Percentiles rank a stretch among this genome's conserved stretches.
phyloP scores from a whole-genome alignment of 2,888 invertebrate genomes.

The Ophion ellenae region DNA sequence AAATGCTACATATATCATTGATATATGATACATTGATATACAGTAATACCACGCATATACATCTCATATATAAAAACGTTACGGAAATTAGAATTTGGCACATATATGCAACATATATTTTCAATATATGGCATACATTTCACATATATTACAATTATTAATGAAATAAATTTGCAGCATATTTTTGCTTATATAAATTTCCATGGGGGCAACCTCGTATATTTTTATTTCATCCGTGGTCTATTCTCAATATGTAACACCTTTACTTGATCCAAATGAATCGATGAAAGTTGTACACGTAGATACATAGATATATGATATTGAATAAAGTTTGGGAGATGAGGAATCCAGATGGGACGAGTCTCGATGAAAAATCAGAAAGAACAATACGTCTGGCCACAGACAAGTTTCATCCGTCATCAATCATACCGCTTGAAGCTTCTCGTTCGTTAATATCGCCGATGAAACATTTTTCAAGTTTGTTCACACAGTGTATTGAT shows the following conservation, averaged over 20 bases:
- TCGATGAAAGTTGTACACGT: background rate
- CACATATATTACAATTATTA: no score
- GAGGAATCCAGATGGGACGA: background rate
- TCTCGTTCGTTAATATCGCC: slow-evolving; percentile 41
- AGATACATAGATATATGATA: background rate
- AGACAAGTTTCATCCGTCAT: slow-evolving; percentile 46
- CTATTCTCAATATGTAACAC: background rate
- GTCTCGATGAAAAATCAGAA: slow-evolving; percentile 18
- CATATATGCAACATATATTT: no score
- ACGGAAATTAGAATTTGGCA: no score
- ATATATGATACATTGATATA: no score
- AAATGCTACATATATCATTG: no score
- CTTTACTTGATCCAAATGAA: background rate
- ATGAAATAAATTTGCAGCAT: no score
- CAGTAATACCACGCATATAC: no score
- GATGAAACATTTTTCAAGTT: slow-evolving; percentile 29
- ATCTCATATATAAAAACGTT: no score
- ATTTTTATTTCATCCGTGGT: no score
- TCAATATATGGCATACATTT: no score
- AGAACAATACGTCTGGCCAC: slow-evolving; percentile 38
- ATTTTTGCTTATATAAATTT: no score
- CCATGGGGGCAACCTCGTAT: no score
- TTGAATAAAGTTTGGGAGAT: background rate
- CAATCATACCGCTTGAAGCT: slow-evolving; percentile 39
- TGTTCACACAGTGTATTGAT: slow-evolving; percentile 27